These are phyloP conservation scores for Dufourea novaeangliae DNA, from an alignment of 1,140 invertebrate species.

Conservation along the genomic window DNA sequence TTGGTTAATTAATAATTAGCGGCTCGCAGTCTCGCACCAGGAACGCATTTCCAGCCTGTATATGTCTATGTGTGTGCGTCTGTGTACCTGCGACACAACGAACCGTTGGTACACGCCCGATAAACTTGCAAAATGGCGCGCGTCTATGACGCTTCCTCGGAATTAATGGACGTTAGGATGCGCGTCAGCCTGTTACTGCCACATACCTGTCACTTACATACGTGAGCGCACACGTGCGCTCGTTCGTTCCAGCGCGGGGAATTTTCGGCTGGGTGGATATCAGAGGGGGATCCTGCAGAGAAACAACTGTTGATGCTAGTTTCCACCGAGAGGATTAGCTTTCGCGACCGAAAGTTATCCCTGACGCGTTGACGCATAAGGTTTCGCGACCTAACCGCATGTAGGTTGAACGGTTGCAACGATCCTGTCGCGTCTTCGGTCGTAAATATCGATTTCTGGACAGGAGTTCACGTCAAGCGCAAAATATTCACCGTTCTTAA, in stretches of 20 bases:
- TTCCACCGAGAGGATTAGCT: too few relatives aligned
- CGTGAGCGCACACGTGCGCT: too few relatives aligned
- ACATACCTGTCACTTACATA: background rate
- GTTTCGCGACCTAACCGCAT: too few relatives aligned
- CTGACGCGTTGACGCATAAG: too few relatives aligned
- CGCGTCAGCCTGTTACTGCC: slow-evolving; percentile 8
- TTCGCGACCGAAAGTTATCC: too few relatives aligned
- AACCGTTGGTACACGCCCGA: background rate
- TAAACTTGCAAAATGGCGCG: background rate
- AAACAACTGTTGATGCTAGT: too few relatives aligned
- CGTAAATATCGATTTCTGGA: too few relatives aligned
- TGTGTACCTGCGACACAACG: background rate
- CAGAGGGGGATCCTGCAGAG: background rate
- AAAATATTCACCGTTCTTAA: too few relatives aligned
- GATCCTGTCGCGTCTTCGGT: too few relatives aligned
- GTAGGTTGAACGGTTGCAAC: too few relatives aligned
- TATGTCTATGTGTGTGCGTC: background rate
- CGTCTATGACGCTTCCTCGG: background rate
- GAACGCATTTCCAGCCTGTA: too few relatives aligned
- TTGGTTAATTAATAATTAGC: slow-evolving; percentile 27
- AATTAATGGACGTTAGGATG: slow-evolving; percentile 27
- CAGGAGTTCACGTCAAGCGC: too few relatives aligned
- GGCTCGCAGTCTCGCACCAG: background rate
- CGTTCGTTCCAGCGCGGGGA: background rate
- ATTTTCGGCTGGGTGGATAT: slow-evolving; percentile 1